Percentiles rank a stretch among this genome's conserved stretches.
Evolutionary conservation across 1,140 invertebrate genomes (phyloP).

Genomic region (Leptonema lineaticorne): DNA sequence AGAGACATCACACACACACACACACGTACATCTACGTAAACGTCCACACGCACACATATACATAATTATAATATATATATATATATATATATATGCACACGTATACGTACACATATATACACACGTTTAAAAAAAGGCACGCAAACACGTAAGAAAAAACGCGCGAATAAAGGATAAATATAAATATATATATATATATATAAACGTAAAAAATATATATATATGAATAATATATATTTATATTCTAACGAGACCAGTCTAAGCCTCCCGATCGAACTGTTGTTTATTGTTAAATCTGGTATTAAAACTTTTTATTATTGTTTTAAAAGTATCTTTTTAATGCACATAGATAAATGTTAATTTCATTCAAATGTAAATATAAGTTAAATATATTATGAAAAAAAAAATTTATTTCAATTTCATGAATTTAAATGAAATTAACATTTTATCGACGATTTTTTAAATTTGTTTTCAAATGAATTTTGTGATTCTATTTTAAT

Average conservation of each 20-base stretch:
- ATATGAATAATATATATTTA: background rate
- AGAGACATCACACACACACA: background rate
- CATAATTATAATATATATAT: background rate
- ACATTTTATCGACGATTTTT: too few species aligned
- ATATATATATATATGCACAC: background rate
- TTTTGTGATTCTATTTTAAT: too few species aligned
- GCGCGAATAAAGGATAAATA: background rate
- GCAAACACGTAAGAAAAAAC: background rate
- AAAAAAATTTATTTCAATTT: too few species aligned
- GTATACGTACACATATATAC: background rate
- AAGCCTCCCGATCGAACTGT: background rate
- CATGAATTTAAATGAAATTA: too few species aligned
- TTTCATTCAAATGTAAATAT: too few species aligned
- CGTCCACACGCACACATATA: background rate
- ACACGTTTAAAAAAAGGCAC: background rate
- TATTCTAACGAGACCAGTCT: constrained; percentile 10
- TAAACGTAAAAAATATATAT: too few species aligned
- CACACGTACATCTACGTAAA: background rate
- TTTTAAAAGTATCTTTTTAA: background rate
- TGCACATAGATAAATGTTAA: too few species aligned
- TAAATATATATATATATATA: background rate
- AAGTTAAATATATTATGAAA: too few species aligned
- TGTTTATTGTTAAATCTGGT: constrained; percentile 9
- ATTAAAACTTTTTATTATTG: background rate
- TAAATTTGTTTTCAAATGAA: too few species aligned